Evolutionary conservation across 2,797 vertebrate species (phyloP).

Genomic region (Eulemur rubriventer): DNA sequence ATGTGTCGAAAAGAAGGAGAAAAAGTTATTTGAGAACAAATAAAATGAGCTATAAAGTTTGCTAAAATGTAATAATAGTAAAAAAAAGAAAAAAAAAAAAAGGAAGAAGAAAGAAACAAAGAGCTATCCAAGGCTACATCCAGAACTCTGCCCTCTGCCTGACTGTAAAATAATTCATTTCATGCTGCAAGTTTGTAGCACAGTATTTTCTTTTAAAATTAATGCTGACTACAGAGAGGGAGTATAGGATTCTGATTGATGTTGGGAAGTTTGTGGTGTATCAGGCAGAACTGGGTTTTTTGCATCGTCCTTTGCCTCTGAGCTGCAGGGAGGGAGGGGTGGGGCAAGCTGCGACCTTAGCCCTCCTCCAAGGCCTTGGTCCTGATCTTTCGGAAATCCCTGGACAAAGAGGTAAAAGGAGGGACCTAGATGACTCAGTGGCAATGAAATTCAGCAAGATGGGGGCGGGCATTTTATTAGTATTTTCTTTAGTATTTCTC

Average conservation of each 20-base stretch:
- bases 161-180: slow-evolving; percentile 79
- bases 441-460: fast-evolving
- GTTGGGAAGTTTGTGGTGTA: background rate
- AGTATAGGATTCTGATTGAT: background rate
- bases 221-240: slow-evolving; percentile 26
- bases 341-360: background rate
- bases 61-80: slow-evolving; percentile 85
- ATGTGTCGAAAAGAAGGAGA: slow-evolving; percentile 83
- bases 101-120: background rate
- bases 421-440: background rate
- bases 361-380: slow-evolving; percentile 8
- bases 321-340: fast-evolving
- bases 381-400: background rate
- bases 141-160: slow-evolving; percentile 63
- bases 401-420: background rate
- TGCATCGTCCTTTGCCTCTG: background rate
- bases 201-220: slow-evolving; percentile 63
- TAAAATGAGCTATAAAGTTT: slow-evolving; percentile 88
- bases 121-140: slow-evolving; percentile 13
- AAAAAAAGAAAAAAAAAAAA: background rate
- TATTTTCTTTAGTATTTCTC: background rate
- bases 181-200: slow-evolving; percentile 20
- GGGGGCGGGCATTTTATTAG: background rate
- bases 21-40: slow-evolving; percentile 87
- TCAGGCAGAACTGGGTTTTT: background rate